A percentile compares a stretch with the other conserved stretches of the same genome.
Evolutionary conservation across 1,140 invertebrate species (phyloP).

Genomic region (Mercenaria mercenaria): DNA sequence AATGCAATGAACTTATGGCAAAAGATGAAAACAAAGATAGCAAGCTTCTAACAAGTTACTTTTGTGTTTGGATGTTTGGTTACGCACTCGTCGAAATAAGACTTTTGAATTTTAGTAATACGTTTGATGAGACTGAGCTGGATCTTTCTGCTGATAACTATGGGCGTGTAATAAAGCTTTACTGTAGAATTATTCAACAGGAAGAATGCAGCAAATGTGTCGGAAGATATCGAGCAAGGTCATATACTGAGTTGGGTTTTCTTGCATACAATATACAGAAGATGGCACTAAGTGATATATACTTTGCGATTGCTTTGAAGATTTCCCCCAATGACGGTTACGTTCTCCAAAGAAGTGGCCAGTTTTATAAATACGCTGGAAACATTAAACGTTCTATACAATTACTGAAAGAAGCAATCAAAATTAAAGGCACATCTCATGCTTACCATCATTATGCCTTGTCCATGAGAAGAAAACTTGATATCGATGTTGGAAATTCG

Average conservation of each 20-base stretch:
- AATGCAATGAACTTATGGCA: neutral
- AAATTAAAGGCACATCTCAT: neutral
- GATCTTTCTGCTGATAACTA: neutral
- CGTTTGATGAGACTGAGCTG: neutral
- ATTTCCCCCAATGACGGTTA: neutral
- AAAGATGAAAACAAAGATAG: no score
- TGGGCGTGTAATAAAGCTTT: neutral
- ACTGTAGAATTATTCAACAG: neutral
- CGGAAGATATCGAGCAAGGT: neutral
- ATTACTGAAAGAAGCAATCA: neutral
- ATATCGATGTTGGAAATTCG: neutral
- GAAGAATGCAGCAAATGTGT: neutral
- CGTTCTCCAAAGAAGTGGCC: neutral
- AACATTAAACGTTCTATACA: neutral
- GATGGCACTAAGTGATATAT: neutral
- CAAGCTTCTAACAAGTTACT: neutral
- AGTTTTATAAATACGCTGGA: neutral
- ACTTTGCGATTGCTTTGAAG: neutral
- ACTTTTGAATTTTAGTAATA: neutral
- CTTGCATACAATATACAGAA: neutral
- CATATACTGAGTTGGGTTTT: constrained; percentile 7
- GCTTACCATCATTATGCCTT: neutral
- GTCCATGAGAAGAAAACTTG: neutral
- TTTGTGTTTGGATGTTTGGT: constrained; percentile 27
- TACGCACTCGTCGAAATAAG: neutral